Conservation (phyloP, 2,888 invertebrate species). For the Bruchidius siliquastri region DNA sequence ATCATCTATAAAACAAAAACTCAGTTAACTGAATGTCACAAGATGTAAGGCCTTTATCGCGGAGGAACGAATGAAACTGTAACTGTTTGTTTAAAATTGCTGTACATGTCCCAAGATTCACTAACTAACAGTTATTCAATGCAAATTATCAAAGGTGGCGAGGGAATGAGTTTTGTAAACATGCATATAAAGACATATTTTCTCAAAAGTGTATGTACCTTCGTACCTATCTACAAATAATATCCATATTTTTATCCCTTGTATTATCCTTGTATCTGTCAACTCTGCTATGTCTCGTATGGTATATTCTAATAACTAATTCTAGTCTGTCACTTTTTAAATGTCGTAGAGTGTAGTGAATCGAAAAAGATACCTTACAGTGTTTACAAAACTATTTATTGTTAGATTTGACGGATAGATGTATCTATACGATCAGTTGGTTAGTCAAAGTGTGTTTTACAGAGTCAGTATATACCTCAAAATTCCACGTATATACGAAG, state of each 20-base stretch:
- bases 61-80: no score
- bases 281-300: slow-evolving; percentile 26
- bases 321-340: slow-evolving; percentile 33
- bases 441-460: background rate
- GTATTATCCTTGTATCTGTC: slow-evolving; percentile 19
- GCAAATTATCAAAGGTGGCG: background rate
- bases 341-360: slow-evolving; percentile 29
- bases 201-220: background rate
- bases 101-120: no score
- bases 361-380: slow-evolving; percentile 1
- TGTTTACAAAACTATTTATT: slow-evolving; percentile 8
- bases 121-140: background rate
- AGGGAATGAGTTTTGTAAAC: background rate
- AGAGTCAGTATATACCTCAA: background rate
- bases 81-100: no score
- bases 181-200: background rate
- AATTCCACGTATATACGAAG: background rate
- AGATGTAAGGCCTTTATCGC: no score
- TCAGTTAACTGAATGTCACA: no score
- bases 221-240: background rate
- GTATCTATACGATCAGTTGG: background rate
- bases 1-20: no score
- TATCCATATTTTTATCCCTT: background rate
- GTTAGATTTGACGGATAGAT: background rate
- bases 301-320: slow-evolving; percentile 25